Evolutionary conservation across 2,113 vertebrate genomes (phyloP), one percentile per base, ranked within the genome.

Genomic region (Carassius carassius): DNA sequence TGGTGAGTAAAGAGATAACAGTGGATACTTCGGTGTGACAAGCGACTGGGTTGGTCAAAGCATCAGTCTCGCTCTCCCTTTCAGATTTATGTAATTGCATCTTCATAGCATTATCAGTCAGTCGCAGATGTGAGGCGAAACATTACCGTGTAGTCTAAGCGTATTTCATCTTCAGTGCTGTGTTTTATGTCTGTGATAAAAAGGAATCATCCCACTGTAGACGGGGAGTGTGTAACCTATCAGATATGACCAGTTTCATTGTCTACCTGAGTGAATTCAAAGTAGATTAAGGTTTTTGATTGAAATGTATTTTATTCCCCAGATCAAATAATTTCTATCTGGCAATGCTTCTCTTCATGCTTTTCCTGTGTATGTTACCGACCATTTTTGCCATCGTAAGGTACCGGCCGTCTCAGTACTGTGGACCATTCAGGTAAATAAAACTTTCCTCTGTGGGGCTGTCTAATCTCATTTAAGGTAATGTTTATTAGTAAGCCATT

Each of bases 281-380:
- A 75, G n/a, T 49, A 51, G 16, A 47, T 49, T 5, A 51, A 8
- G 63, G 14, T 70, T 19, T 35, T 63, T 70, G 19, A 65, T 23
- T 85, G 3, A 81, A 12, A 11, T 82, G 49, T 69, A 21, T 62
- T 65, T 54, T 1, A 79, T 56, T 89, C 75, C n/a, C 56, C 90
- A 99, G 98, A 89, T 99, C 98, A 49, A 99, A 99, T 89, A 99
- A 99, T 89, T 99, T 99, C 95, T 99, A 99, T 91, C 86, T 99
- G 92, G 95, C 97, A 0, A 99, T 97, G 97, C 90, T 99, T 25
- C 93, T 99, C 1, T 99, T 99, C 83, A 99, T 99, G 98, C 91
- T 99, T 1, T 99, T 99, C 83, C 91, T 99, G 25, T 99, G 98
- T 89, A 99, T 99, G 98, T 92, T 99, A 56, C 98, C 98, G 23